Evolutionary conservation across 2,797 vertebrate species (phyloP).

Genomic region (Squalus acanthias): DNA sequence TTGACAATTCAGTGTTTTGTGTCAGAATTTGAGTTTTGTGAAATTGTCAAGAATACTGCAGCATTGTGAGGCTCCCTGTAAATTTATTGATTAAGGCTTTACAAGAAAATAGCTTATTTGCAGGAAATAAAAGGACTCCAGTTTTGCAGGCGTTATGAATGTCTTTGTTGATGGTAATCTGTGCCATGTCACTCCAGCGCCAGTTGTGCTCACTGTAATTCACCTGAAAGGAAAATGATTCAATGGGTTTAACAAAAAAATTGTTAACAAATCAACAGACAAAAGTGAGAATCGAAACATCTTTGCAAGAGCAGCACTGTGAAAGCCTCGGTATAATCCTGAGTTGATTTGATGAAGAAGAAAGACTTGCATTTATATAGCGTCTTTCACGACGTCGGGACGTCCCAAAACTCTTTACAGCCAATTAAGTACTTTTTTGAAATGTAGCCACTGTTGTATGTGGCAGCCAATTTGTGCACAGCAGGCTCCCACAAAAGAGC

Average conservation of each 20-base stretch:
- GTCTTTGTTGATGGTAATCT: not conserved
- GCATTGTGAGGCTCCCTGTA: not conserved
- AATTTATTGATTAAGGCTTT: constrained; percentile 16
- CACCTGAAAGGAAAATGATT: not conserved
- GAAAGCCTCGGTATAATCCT: not conserved
- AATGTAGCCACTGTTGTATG: not conserved
- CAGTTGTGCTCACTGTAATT: not conserved
- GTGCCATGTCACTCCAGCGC: not conserved
- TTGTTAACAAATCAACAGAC: not conserved
- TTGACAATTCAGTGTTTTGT: not conserved
- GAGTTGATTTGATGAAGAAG: not conserved
- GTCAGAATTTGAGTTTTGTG: not conserved
- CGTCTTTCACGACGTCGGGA: not conserved
- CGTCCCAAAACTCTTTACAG: not conserved
- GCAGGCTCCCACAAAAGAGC: not conserved
- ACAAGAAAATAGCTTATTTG: not conserved
- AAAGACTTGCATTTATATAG: not conserved
- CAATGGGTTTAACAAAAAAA: not conserved
- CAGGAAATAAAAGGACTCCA: not conserved
- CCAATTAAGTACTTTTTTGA: not conserved
- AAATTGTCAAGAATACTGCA: not conserved
- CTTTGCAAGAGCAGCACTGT: not conserved
- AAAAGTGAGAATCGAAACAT: not conserved
- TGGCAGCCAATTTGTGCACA: not conserved
- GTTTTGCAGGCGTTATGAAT: not conserved